These are phyloP conservation scores for Corythornis cristatus DNA, from an alignment of 2,113 vertebrate species.

Conservation along the genomic window DNA sequence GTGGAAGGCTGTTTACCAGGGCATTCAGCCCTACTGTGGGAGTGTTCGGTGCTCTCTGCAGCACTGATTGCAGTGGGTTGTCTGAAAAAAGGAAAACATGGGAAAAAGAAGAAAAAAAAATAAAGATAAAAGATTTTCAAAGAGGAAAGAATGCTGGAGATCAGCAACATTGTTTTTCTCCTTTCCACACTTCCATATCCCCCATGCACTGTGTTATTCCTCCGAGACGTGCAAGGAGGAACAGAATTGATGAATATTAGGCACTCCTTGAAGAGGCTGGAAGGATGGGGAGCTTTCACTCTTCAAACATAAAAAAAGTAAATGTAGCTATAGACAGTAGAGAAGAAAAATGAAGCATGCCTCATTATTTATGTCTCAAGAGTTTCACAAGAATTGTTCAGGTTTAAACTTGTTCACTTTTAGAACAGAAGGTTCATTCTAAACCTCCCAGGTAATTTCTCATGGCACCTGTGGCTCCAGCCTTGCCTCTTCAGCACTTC, in stretches of 20 bases:
- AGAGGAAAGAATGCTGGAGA: neutral
- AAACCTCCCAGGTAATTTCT: neutral
- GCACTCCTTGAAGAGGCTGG: accelerated
- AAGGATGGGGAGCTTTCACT: neutral
- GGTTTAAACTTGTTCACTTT: slow-evolving; percentile 2
- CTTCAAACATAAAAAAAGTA: neutral
- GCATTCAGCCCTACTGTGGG: neutral
- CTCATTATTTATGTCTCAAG: neutral
- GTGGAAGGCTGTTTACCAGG: neutral
- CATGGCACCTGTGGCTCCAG: neutral
- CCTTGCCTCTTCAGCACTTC: neutral
- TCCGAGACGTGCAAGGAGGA: neutral
- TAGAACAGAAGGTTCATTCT: neutral
- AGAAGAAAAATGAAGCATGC: neutral
- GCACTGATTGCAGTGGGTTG: neutral
- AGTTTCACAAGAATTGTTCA: slow-evolving; percentile 27
- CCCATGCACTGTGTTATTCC: neutral
- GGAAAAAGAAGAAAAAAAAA: neutral
- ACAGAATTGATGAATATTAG: neutral
- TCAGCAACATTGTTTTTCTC: neutral
- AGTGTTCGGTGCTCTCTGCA: neutral
- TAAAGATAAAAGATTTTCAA: neutral
- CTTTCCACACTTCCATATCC: neutral
- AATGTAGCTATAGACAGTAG: neutral
- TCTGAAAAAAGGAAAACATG: neutral